Base-by-base conservation (phyloP, 2,888 invertebrate genomes). In the Phlogophora meticulosa region DNA sequence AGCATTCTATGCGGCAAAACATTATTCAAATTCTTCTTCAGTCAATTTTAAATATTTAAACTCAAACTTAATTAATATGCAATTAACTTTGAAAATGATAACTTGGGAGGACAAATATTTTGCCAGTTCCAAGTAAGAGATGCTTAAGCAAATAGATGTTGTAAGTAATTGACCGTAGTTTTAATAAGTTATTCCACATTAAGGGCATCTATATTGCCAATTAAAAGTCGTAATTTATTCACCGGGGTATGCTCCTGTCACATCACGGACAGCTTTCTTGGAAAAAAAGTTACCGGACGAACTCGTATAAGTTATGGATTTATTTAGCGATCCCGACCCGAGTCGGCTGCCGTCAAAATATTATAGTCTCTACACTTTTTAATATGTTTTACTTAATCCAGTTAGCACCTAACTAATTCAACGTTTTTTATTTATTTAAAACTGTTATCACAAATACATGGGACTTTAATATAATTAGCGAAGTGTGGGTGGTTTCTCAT, bases 1-100 rank as follows among this genome's bases (percentile, higher is more conserved):
- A 71, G 81, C 68, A 70, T 80, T 83, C 74, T 65, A 57, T 55
- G 70, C 74, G 67, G 72, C 73, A 77, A 78, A 84, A 80, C 80
- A 78, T 86, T 85, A 88, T 87, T 88, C 76, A 87, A 87, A 88
- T 87, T 81, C 72, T 80, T 80, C 78, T 78, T 28, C 65, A 78
- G 79, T 67, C 79, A 82, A 84, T 87, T 87, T 82, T 75, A 84
- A 85, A 83, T 82, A 80, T 81, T 76, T 79, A 59, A 78, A 74
- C 57, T 69, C 75, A 20, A 72, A 78, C 61, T 78, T 82, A 77
- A 82, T 86, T 85, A 85, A 78, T 82, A 84, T 85, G 84, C 83
- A 82, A 81, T 83, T 84, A 84, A 78, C 69, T 81, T 78, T 80
- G 75, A 52, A 76, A 80, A 73, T 79, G 72, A 76, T 57, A 62